A percentile compares a stretch with the other conserved stretches of the same genome.
Conservation (phyloP, 2,113 vertebrate genomes). For the Tyto alba region DNA sequence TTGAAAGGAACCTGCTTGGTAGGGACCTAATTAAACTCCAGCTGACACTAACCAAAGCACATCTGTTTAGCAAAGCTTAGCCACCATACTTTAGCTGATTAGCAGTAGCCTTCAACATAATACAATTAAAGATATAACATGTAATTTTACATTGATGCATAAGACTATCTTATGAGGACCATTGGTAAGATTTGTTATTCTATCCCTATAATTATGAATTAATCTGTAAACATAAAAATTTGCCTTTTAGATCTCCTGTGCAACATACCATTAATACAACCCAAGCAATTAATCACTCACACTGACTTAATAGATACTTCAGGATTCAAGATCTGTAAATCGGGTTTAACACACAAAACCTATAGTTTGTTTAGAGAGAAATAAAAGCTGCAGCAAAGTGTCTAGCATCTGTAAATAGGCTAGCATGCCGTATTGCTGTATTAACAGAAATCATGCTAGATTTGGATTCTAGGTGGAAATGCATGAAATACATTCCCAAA, state of each 20-base stretch:
- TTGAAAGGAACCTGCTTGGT: not conserved
- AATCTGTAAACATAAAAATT: not conserved
- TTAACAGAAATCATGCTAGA: not conserved
- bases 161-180: not conserved
- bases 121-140: not conserved
- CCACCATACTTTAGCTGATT: not conserved
- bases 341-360: not conserved
- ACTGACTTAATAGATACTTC: not conserved
- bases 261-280: not conserved
- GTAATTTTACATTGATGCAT: not conserved
- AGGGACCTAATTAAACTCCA: not conserved
- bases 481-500: not conserved
- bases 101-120: not conserved
- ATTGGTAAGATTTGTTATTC: not conserved
- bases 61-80: not conserved
- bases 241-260: not conserved
- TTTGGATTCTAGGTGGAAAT: not conserved
- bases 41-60: not conserved
- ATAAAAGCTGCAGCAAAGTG: not conserved
- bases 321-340: not conserved
- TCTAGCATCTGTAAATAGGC: not conserved
- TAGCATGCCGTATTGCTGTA: not conserved
- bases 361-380: not conserved
- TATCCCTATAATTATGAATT: not conserved
- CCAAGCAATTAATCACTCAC: not conserved